phyloP scores from a whole-genome alignment of 2,888 invertebrate genomes.

The Lithophane leautieri region DNA sequence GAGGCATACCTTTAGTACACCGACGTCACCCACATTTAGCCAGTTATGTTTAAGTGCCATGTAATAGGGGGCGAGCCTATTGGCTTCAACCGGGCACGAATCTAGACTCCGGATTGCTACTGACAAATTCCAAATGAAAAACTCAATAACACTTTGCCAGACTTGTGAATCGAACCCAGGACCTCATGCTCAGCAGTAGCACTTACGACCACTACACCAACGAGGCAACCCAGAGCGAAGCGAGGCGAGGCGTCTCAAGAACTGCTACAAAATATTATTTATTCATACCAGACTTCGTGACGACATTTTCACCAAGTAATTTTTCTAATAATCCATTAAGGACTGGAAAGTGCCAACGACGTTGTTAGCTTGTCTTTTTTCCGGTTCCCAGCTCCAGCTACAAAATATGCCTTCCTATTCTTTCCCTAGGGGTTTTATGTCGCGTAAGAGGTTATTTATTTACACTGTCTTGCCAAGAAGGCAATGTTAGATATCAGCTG shows the following conservation, averaged over 20 bases:
- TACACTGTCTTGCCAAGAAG: slow-evolving; percentile 1
- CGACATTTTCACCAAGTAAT: slow-evolving; percentile 34
- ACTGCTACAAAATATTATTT: slow-evolving; percentile 3
- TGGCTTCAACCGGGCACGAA: no score
- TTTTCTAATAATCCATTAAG: slow-evolving; percentile 57
- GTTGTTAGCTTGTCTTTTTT: slow-evolving; percentile 30
- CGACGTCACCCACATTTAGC: no score
- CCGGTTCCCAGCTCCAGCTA: slow-evolving; percentile 1
- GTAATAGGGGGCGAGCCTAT: no score
- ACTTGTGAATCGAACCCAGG: no score
- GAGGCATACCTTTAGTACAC: no score
- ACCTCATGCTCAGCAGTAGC: no score
- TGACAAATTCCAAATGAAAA: no score
- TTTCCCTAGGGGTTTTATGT: slow-evolving; percentile 31
- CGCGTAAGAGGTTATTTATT: slow-evolving; percentile 38
- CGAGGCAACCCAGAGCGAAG: no score
- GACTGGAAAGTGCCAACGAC: slow-evolving; percentile 5
- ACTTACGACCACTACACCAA: no score
- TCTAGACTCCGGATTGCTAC: no score
- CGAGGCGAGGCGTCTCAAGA: not conserved
- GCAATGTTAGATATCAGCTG: slow-evolving; percentile 12
- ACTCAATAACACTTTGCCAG: no score
- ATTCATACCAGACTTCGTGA: slow-evolving; percentile 4
- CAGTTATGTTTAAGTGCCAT: no score
- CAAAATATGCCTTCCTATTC: slow-evolving; percentile 37